Percentiles rank a stretch among this genome's conserved stretches.
These are phyloP conservation scores for Tetramorium bicarinatum DNA, from an alignment of 2,888 invertebrate genomes.

Conservation along the genomic window DNA sequence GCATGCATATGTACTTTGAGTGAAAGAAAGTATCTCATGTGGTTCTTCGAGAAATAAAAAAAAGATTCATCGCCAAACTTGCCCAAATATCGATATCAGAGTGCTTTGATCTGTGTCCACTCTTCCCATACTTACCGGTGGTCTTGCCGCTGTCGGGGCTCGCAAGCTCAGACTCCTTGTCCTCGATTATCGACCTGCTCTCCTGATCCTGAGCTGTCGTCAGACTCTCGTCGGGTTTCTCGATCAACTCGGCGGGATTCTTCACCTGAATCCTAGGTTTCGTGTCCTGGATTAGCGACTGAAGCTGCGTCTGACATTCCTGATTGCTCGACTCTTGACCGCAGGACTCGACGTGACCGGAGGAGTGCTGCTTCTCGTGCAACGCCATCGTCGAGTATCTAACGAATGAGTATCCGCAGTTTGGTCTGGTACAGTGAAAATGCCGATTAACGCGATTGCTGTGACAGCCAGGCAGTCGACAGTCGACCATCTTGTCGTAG, in stretches of 20 bases:
- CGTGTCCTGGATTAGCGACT: constrained; percentile 72
- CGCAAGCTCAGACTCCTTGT: constrained; percentile 80
- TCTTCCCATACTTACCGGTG: constrained; percentile 81
- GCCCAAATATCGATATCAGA: constrained; percentile 60
- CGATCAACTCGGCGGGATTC: constrained; percentile 84
- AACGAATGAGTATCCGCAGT: constrained; percentile 92
- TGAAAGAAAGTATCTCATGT: constrained; percentile 38
- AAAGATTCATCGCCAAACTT: constrained; percentile 65
- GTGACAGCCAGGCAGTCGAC: constrained; percentile 90
- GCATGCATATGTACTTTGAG: constrained; percentile 63
- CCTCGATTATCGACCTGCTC: constrained; percentile 78
- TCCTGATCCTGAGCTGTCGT: constrained; percentile 68
- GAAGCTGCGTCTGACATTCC: constrained; percentile 72
- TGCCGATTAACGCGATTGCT: constrained; percentile 91
- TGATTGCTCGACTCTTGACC: constrained; percentile 67
- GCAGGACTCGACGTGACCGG: constrained; percentile 49
- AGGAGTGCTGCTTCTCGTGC: constrained; percentile 90
- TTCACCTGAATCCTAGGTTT: constrained; percentile 85
- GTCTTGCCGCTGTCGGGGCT: constrained; percentile 83
- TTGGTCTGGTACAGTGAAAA: constrained; percentile 91
- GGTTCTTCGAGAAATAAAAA: constrained; percentile 38
- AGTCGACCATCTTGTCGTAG: constrained; percentile 92
- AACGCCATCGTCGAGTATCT: constrained; percentile 92
- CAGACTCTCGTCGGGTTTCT: constrained; percentile 79
- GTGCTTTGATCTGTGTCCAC: constrained; percentile 55